phyloP scores from a whole-genome alignment of 1,140 invertebrate genomes.

The Oedothorax gibbosus region DNA sequence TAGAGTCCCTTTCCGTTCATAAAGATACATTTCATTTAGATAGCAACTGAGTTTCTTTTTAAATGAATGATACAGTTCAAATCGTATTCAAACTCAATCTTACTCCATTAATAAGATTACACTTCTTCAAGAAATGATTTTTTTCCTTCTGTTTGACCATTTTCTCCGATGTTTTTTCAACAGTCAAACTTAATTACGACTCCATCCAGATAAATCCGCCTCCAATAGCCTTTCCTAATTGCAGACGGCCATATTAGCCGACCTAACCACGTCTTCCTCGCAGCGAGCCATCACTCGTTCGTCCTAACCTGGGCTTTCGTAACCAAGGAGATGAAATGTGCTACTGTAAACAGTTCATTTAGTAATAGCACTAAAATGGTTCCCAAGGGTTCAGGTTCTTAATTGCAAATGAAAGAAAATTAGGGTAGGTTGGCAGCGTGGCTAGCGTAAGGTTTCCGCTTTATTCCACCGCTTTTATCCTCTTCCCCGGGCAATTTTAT shows the following conservation, averaged over 20 bases:
- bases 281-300: constrained; percentile 41
- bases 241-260: constrained; percentile 28
- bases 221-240: too few species aligned
- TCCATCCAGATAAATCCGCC: too few species aligned
- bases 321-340: constrained; percentile 61
- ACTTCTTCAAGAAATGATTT: too few species aligned
- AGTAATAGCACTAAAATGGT: constrained; percentile 61
- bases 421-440: constrained; percentile 38
- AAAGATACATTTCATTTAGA: too few species aligned
- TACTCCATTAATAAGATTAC: too few species aligned
- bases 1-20: too few species aligned
- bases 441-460: constrained; percentile 59
- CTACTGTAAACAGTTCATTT: constrained; percentile 62
- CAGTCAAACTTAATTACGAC: too few species aligned
- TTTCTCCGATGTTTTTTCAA: too few species aligned
- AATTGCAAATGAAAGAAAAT: constrained; percentile 62
- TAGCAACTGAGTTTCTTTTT: too few species aligned
- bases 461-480: constrained; percentile 47
- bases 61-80: too few species aligned
- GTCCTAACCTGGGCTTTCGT: constrained; percentile 36
- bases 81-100: too few species aligned
- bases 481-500: constrained; percentile 60
- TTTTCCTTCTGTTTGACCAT: too few species aligned
- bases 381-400: constrained; percentile 59
- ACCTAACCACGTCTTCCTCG: constrained; percentile 49